A percentile compares a stretch with the other conserved stretches of the same genome.
Conservation (phyloP, 2,113 vertebrate genomes). For the Suncus etruscus region DNA sequence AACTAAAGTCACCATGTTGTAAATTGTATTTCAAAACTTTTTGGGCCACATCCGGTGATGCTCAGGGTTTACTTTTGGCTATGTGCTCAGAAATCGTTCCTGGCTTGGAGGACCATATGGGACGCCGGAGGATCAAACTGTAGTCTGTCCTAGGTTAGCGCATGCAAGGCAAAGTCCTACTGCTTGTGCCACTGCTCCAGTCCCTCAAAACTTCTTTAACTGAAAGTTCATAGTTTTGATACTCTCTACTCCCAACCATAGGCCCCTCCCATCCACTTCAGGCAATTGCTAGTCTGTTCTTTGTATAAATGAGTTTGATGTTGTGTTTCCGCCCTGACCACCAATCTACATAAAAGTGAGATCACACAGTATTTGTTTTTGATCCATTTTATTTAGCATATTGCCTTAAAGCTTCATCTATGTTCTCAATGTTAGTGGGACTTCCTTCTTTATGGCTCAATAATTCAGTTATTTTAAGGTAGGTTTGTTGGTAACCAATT, state of each 20-base stretch:
- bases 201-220: not conserved
- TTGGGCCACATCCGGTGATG: no score
- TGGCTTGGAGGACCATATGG: no score
- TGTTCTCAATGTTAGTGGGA: not conserved
- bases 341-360: not conserved
- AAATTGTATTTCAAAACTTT: not conserved
- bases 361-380: not conserved
- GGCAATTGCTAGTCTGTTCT: not conserved
- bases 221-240: not conserved
- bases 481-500: not conserved
- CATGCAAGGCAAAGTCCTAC: no score
- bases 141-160: no score
- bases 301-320: not conserved
- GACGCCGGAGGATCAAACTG: no score
- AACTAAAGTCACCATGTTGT: not conserved
- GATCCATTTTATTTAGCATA: not conserved
- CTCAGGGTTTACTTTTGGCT: no score
- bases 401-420: not conserved
- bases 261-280: not conserved
- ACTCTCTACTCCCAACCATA: not conserved
- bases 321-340: not conserved
- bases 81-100: no score
- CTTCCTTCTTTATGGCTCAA: not conserved
- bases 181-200: no score
- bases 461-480: not conserved